Evolutionary conservation across 2,888 invertebrate species (phyloP).

Genomic region (Tinea pellionella): DNA sequence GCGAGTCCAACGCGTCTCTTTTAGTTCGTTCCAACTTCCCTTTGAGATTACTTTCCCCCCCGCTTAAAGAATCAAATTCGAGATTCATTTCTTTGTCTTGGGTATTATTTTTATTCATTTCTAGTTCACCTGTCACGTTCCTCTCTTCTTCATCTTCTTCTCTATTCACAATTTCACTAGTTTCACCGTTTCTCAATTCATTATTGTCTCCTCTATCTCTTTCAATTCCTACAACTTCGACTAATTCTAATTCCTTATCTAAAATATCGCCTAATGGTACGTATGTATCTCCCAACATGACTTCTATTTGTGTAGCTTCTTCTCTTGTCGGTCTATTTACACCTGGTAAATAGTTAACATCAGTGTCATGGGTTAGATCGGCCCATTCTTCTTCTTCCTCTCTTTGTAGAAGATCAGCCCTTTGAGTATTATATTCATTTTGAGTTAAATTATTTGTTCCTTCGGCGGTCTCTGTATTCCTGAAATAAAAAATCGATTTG

Average conservation of each 20-base stretch:
- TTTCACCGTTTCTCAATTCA: not conserved
- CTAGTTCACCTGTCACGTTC: not conserved
- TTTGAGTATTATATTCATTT: not conserved
- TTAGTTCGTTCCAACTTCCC: not conserved
- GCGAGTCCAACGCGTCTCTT: not conserved
- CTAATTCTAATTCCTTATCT: conserved; percentile 20
- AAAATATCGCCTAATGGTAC: conserved; percentile 25
- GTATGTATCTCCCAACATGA: conserved; percentile 30
- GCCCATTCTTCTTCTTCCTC: conserved; percentile 25
- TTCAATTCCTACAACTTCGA: conserved; percentile 16
- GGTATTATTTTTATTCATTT: too few relatives aligned
- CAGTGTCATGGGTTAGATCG: conserved; percentile 50
- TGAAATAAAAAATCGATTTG: not conserved
- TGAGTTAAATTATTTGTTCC: not conserved
- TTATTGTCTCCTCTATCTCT: conserved; percentile 16
- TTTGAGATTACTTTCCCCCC: not conserved
- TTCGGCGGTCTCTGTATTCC: not conserved
- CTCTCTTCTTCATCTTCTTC: not conserved
- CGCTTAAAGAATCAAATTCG: too few relatives aligned
- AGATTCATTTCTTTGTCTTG: not conserved
- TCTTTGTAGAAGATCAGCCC: not conserved
- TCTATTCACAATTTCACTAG: not conserved
- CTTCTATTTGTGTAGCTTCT: conserved; percentile 38
- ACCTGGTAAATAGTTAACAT: conserved; percentile 41
- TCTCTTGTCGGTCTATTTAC: conserved; percentile 29